Percentiles rank a stretch among this genome's conserved stretches.
phyloP scores from a whole-genome alignment of 2,797 vertebrate genomes.

The Hypotaenidia okinawae region DNA sequence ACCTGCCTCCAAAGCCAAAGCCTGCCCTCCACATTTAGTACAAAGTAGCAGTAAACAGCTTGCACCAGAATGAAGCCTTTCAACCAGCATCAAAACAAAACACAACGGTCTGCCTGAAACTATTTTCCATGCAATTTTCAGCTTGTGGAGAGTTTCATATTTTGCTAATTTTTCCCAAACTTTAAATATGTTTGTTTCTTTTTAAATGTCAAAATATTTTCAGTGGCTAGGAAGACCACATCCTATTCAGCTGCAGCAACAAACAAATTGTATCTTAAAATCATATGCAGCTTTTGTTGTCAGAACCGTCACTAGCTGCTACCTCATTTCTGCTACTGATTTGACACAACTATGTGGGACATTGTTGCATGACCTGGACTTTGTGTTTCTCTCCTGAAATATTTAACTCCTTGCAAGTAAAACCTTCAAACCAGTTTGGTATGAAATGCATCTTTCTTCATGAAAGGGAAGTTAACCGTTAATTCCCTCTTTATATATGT shows the following conservation, averaged over 20 bases:
- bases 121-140: not conserved
- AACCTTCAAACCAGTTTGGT: not conserved
- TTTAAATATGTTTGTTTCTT: not conserved
- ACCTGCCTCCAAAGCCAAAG: not conserved
- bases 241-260: not conserved
- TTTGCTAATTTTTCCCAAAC: not conserved
- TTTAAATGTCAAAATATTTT: not conserved
- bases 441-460: not conserved
- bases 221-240: not conserved
- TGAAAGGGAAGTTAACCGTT: not conserved
- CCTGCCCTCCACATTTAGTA: not conserved
- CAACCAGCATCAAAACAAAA: not conserved
- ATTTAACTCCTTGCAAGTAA: not conserved
- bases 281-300: not conserved
- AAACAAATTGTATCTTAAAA: not conserved
- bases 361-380: not conserved
- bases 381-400: not conserved
- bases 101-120: fast-evolving
- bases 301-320: not conserved
- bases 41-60: not conserved
- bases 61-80: not conserved
- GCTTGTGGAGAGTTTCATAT: not conserved
- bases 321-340: not conserved
- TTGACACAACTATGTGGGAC: not conserved
- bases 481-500: not conserved